These are phyloP conservation scores for Steinernema scapterisci DNA, from an alignment of 2,888 invertebrate genomes.

Conservation along the genomic window DNA sequence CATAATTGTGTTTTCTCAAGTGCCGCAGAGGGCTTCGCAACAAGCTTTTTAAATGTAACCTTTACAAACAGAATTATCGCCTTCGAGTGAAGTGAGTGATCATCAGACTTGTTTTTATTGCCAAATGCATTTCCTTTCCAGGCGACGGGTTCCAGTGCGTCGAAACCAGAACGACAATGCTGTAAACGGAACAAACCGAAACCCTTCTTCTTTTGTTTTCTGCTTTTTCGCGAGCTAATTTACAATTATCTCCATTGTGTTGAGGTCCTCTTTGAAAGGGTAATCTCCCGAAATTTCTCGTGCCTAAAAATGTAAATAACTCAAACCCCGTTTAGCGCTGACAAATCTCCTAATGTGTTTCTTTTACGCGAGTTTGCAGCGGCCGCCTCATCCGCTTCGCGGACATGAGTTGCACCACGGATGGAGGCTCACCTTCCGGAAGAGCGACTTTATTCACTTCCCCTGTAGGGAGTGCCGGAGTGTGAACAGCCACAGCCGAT, in stretches of 20 bases:
- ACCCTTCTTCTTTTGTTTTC: constrained; percentile 9
- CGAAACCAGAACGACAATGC: too few species aligned
- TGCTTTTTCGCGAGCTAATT: background rate
- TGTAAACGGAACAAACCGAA: background rate
- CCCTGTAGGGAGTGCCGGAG: background rate
- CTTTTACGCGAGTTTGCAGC: background rate
- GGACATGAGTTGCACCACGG: background rate
- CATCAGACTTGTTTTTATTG: constrained; percentile 16
- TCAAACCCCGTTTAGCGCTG: background rate
- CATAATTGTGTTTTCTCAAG: constrained; percentile 18
- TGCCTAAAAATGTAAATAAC: background rate
- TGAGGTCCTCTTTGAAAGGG: background rate
- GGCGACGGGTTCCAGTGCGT: background rate
- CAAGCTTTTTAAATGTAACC: constrained; percentile 30
- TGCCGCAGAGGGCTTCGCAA: constrained; percentile 5
- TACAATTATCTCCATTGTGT: constrained; percentile 15
- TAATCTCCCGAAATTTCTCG: background rate
- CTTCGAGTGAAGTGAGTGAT: constrained; percentile 19
- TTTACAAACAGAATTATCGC: constrained; percentile 32
- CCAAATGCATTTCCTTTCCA: constrained; percentile 20
- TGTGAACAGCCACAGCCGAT: constrained; percentile 5
- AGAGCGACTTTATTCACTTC: constrained; percentile 15
- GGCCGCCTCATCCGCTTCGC: background rate
- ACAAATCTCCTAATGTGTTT: background rate
- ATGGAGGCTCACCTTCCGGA: constrained; percentile 13